Base-by-base conservation (phyloP, 2,888 invertebrate genomes). In the Archips xylosteana region DNA sequence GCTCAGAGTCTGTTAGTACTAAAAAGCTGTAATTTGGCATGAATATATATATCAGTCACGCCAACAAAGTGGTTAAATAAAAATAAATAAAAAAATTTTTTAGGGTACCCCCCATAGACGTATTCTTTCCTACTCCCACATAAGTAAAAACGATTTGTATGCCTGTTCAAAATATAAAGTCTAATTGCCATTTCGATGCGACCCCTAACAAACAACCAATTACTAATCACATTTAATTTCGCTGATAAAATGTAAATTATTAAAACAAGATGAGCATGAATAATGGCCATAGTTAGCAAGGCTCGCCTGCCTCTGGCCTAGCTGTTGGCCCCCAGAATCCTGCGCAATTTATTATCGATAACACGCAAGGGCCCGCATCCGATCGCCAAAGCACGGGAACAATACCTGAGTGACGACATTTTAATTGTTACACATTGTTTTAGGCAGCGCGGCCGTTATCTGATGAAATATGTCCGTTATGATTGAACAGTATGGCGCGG, bases 391-490 rank as follows among this genome's bases (percentile, higher is more conserved):
- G 32, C 63, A 13, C 61, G 15, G 64, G 69, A 57, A 57, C 65
- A 64, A n/a, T 47, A 63, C 80, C 75, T 32, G 76, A 85, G 75
- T 80, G 89, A 83, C 85, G 91, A 90, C 87, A 78, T 85, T 88
- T 89, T 89, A 89, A 91, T 92, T 90, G 92, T 89, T 88, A 83
- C 87, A 87, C 89, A 89, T 93, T 92, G 93, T 93, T 93, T 92
- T 91, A 91, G 89, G 87, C 91, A 90, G 39, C 89, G 89, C 91
- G 85, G 90, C 94, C 93, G 94, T 94, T 94, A 94, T 93, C 93
- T 92, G 94, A 94, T 94, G 94, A 94, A 92, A 92, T 93, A 94
- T 94, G 93, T 94, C 94, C 94, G 94, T 94, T 94, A 94, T 94
- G 94, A 94, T 94, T 94, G 94, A 94, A 94, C 94, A 94, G 92